A percentile compares a stretch with the other conserved stretches of the same genome.
These are phyloP conservation scores for Koerneria pararmatus DNA, from an alignment of 2,888 invertebrate genomes.

Conservation along the genomic window DNA sequence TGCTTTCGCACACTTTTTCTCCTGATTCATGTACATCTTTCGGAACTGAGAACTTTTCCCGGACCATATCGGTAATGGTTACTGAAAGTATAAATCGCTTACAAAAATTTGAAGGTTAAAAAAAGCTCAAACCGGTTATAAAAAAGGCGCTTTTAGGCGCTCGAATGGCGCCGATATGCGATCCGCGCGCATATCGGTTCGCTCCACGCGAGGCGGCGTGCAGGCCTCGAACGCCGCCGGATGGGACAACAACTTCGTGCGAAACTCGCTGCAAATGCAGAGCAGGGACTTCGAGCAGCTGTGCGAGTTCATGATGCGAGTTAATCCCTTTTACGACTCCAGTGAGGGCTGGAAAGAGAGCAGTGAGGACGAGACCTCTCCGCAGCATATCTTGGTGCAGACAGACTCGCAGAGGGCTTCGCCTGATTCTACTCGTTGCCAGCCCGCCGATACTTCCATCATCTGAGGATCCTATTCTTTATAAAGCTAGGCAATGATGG, in stretches of 20 bases:
- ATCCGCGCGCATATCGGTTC: slow-evolving; percentile 42
- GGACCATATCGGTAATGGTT: background rate
- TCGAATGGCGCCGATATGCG: slow-evolving; percentile 44
- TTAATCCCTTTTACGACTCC: slow-evolving; percentile 54
- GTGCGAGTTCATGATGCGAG: slow-evolving; percentile 56
- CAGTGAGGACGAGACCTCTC: slow-evolving; percentile 49
- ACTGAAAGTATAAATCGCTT: too few species aligned
- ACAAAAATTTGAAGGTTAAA: background rate
- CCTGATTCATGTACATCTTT: background rate
- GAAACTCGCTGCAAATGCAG: slow-evolving; percentile 43
- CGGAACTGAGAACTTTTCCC: background rate
- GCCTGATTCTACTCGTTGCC: too few species aligned
- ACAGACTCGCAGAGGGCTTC: too few species aligned
- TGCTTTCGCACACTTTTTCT: background rate
- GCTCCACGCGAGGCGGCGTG: slow-evolving; percentile 29
- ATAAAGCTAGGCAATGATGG: too few species aligned
- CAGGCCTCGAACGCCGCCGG: too few species aligned
- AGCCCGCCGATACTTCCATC: too few species aligned
- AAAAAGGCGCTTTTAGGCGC: slow-evolving; percentile 30
- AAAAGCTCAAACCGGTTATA: background rate
- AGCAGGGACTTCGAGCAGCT: slow-evolving; percentile 50
- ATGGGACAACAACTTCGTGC: slow-evolving; percentile 52
- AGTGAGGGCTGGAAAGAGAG: slow-evolving; percentile 56
- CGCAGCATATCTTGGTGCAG: too few species aligned
- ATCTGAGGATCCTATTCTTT: too few species aligned